Base-by-base conservation (phyloP, 2,113 vertebrate species). In the Hippocampus abdominalis region DNA sequence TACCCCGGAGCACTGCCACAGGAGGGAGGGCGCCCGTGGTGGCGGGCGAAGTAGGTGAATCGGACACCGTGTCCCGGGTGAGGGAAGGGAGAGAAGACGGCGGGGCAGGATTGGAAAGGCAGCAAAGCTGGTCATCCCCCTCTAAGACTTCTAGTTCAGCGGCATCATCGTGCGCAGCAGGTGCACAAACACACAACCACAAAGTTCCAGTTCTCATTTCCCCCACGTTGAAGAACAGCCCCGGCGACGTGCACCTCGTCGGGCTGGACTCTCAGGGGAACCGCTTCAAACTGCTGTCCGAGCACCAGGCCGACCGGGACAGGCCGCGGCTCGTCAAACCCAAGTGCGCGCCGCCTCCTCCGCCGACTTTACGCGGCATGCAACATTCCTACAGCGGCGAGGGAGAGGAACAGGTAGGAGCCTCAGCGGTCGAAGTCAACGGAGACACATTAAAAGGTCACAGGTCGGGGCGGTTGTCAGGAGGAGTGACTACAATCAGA, bases 181-280 rank as follows among this genome's bases (percentile, higher is more conserved):
- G 83, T 4, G 79, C 71, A 18, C 77, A 75, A 3, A 88, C 95
- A 76, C 96, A 98, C 85, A 99, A 98, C 90, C 97, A 99, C 92
- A 98, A 98, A 94, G 97, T 99, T 87, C 96, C 97, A 1, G 97
- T 99, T 72, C 93, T 99, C 63, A 99, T 99, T 88, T 99, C 97
- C 8, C 97, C 96, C 69, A 97, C 96, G 36, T 88, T 96, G 78
- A 97, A 96, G 90, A 94, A 96, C 85, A 93, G 92, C 87, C 91
- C 96, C 42, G 94, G 94, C 2, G 96, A 98, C 0, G 94, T 94
- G 81, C 96, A 97, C 89, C 92, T 97, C 67, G 96, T 98, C 42
- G 97, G 95, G 73, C 94, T 96, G 72, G 97, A 99, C 94, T 99
- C 97, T 91, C 95, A 98, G 94, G 97, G 97, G 90, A 98, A 98